Percentiles rank a stretch among this genome's conserved stretches.
Conservation (phyloP, 2,888 invertebrate genomes). For the Apotomis capreana region DNA sequence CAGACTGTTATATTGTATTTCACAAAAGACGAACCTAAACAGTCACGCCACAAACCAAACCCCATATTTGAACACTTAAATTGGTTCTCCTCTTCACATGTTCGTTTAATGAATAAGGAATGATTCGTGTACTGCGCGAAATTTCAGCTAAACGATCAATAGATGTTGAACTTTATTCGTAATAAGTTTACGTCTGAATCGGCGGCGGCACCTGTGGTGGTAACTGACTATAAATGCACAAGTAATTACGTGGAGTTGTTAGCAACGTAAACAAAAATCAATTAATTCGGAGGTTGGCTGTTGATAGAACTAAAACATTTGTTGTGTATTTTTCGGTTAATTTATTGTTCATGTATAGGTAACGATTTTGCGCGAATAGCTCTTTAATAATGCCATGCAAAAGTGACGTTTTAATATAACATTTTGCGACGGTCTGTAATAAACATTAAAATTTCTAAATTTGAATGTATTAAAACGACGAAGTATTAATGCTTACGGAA, state of each 20-base stretch:
- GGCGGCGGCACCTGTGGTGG: slow-evolving; percentile 15
- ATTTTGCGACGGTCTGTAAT: too few relatives aligned
- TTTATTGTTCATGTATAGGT: slow-evolving; percentile 20
- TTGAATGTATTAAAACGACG: too few relatives aligned
- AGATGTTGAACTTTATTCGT: slow-evolving; percentile 3
- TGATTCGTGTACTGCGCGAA: slow-evolving; percentile 47
- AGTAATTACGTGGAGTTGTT: slow-evolving; percentile 68
- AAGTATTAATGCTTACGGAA: too few relatives aligned
- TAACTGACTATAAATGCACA: slow-evolving; percentile 59
- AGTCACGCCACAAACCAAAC: slow-evolving; percentile 38
- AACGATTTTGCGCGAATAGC: neutral
- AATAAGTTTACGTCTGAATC: neutral
- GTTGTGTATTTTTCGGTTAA: slow-evolving; percentile 49
- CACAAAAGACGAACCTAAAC: slow-evolving; percentile 20
- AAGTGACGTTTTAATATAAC: too few relatives aligned
- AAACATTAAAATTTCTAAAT: too few relatives aligned
- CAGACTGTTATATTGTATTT: slow-evolving; percentile 7
- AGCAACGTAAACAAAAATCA: slow-evolving; percentile 68
- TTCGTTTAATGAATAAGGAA: slow-evolving; percentile 61
- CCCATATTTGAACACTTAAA: slow-evolving; percentile 66
- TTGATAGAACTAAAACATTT: slow-evolving; percentile 49
- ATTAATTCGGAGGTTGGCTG: slow-evolving; percentile 59
- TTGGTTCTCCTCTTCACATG: slow-evolving; percentile 59
- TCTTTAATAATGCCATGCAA: slow-evolving; percentile 10
- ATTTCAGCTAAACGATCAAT: slow-evolving; percentile 11